Evolutionary conservation across 2,797 vertebrate species (phyloP), one percentile per base, ranked within the genome.

Genomic region (Trachurus trachurus): DNA sequence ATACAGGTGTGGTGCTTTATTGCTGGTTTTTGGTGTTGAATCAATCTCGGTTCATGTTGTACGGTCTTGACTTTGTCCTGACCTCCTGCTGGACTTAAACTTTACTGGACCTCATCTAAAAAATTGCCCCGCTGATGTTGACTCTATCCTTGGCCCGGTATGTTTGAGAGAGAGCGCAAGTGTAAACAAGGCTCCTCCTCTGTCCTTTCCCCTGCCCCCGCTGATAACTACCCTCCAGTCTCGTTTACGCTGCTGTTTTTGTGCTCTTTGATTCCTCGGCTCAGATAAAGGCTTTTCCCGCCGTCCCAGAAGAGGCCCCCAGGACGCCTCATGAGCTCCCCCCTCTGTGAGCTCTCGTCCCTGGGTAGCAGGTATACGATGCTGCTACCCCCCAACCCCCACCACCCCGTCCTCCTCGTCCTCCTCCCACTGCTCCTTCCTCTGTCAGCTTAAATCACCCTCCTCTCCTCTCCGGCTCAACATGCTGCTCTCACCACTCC

Each of bases 231-330:
- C 75, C 80, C 71, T 79, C 61, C 42, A 31, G 80, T 85, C 77
- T 69, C 42, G 69, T 86, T 88, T 80, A 74, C 61, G 17, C 83
- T 53, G 61, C 85, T 71, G 71, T 74, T 66, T 81, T 83, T 70
- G 80, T 88, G 87, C 77, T 39, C 81, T 84, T 82, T 90, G 80
- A 88, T 82, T 88, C 85, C 64, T 54, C n/a, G 73, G 76, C 85
- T 92, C 85, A 74, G 80, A 92, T 86, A 74, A 78, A 85, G 88
- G 82, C 86, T 85, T 92, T 92, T 71, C 87, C 87, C 79, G 67
- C 76, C 72, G 37, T 78, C 85, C 85, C 85, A 74, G 12, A 76
- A 74, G 12, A 76, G 71, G 84, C 69, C 86, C 81, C 65, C 47
- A 74, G 70, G 88, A 89, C 26, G 81, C 81, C 81, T 83, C 82